These are phyloP conservation scores for Riptortus pedestris DNA, from an alignment of 1,140 invertebrate species.

Conservation along the genomic window DNA sequence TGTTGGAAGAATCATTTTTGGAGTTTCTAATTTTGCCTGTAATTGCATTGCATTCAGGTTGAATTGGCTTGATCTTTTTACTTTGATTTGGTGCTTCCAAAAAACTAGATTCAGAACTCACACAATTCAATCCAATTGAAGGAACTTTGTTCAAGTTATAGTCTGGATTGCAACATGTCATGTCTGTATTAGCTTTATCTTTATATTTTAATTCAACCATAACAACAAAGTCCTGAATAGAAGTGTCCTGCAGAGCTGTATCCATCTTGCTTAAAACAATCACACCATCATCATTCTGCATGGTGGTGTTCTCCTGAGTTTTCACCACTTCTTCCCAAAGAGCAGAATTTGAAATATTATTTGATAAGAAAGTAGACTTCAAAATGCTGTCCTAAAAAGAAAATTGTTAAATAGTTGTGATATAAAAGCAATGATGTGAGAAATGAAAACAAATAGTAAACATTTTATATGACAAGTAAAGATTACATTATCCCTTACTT, in stretches of 20 bases:
- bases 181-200: conserved; percentile 16
- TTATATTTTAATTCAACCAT: conserved; percentile 33
- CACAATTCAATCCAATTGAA: neutral
- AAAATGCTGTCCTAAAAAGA: conserved; percentile 7
- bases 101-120: too few relatives aligned
- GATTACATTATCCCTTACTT: too few relatives aligned
- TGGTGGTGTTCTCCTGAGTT: neutral
- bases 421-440: neutral
- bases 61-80: too few relatives aligned
- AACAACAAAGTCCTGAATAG: conserved; percentile 30
- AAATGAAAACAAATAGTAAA: neutral
- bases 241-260: conserved; percentile 7
- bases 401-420: neutral
- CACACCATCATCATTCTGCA: conserved; percentile 26
- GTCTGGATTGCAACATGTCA: neutral
- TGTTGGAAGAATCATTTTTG: too few relatives aligned
- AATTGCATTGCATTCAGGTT: too few relatives aligned
- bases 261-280: conserved; percentile 30
- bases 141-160: neutral
- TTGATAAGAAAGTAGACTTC: neutral
- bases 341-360: neutral
- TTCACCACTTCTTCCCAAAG: neutral
- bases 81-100: too few relatives aligned
- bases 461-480: neutral
- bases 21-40: too few relatives aligned